phyloP scores from a whole-genome alignment of 2,797 vertebrate genomes.

The Anguilla anguilla region DNA sequence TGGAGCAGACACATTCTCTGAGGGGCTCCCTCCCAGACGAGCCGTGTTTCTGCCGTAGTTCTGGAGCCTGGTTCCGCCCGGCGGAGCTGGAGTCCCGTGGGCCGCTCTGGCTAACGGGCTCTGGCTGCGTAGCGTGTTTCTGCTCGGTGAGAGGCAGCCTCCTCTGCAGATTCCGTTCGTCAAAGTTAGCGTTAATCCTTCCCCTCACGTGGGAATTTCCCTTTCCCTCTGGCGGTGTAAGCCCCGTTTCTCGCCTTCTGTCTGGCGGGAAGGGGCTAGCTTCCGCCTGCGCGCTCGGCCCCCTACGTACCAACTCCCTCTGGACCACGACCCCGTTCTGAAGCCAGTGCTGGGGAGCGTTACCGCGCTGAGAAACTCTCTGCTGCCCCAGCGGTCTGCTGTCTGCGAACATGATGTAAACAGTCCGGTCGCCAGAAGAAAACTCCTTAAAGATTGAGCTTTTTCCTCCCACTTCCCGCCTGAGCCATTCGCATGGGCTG shows the following conservation, averaged over 20 bases:
- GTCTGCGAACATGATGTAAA: conserved; percentile 72
- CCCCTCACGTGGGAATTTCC: conserved; percentile 51
- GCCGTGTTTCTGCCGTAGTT: conserved; percentile 46
- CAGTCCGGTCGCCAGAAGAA: conserved; percentile 55
- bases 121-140: conserved; percentile 62
- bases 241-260: conserved; percentile 59
- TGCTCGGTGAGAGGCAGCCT: conserved; percentile 63
- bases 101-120: conserved; percentile 49
- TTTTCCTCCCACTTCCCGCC: conserved; percentile 59
- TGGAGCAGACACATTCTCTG: conserved; percentile 53
- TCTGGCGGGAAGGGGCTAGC: conserved; percentile 57
- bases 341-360: conserved; percentile 67
- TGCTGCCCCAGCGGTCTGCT: conserved; percentile 61
- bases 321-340: conserved; percentile 67
- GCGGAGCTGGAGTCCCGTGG: conserved; percentile 57
- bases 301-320: conserved; percentile 60
- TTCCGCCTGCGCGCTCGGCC: conserved; percentile 52
- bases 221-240: conserved; percentile 57
- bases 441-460: conserved; percentile 54
- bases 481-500: conserved; percentile 59
- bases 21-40: conserved; percentile 57
- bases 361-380: conserved; percentile 60
- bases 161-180: conserved; percentile 52
- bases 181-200: conserved; percentile 52
- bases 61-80: conserved; percentile 59